phyloP scores from a whole-genome alignment of 2,797 vertebrate species.

The Malacoctenus gilli region DNA sequence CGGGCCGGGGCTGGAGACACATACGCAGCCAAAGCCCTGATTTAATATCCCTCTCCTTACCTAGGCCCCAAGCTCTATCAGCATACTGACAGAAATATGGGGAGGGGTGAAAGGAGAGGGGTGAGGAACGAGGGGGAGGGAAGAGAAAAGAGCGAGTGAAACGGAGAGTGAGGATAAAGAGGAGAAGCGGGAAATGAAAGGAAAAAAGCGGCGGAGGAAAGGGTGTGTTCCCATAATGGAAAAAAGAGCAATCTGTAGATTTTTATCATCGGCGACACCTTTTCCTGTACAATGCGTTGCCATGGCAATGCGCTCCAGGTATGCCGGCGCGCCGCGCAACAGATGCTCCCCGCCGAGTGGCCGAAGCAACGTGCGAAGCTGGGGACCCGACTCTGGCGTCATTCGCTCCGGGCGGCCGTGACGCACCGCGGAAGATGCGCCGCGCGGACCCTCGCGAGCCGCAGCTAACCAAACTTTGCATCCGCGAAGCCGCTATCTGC shows the following conservation, averaged over 20 bases:
- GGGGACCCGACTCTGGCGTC: too few relatives aligned
- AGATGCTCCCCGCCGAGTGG: too few relatives aligned
- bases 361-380: too few relatives aligned
- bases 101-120: conserved; percentile 25
- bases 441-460: too few relatives aligned
- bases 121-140: background rate
- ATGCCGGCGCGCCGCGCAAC: conserved; percentile 21
- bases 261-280: conserved; percentile 60
- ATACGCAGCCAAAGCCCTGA: conserved; percentile 48
- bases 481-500: too few relatives aligned
- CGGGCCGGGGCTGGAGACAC: conserved; percentile 43
- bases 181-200: conserved; percentile 56
- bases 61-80: conserved; percentile 70
- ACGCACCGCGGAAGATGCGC: too few relatives aligned
- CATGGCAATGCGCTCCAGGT: conserved; percentile 41
- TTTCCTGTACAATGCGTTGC: conserved; percentile 50
- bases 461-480: conserved; percentile 33
- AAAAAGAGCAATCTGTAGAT: conserved; percentile 66
- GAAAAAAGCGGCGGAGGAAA: conserved; percentile 46
- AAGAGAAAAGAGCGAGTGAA: conserved; percentile 30
- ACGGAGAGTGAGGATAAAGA: conserved; percentile 56
- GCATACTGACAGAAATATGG: conserved; percentile 67
- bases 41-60: conserved; percentile 74
- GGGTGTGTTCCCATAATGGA: conserved; percentile 60
- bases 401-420: too few relatives aligned